Base-by-base conservation (phyloP, 2,888 invertebrate genomes). In the Mantis religiosa region DNA sequence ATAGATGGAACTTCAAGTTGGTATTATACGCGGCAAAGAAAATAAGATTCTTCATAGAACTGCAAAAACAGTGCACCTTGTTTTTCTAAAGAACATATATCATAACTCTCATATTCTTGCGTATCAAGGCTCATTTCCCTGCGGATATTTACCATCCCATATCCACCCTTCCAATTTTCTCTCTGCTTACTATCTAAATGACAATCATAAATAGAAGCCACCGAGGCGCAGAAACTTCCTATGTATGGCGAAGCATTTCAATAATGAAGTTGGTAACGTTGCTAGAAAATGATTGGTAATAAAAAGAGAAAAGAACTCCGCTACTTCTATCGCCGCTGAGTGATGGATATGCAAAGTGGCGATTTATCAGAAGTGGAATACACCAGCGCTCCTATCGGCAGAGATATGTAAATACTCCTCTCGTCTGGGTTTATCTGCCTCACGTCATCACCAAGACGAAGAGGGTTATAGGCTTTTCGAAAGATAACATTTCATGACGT, bases 331-430 rank as follows among this genome's bases (percentile, higher is more conserved):
- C 41, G 41, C 41, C 41, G 41, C 54, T 85, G 85, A 34, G 41
- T 47, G 85, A 85, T 85, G 85, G 41, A 28, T 85, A 85, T 85
- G 85, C 47, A 85, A 85, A 85, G 54, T 54, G 27, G 54, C 85
- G 85, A 85, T 85, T 85, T 85, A 85, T 85, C 85, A 85, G 28
- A 27, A 71, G 20, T 71, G 54, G 54, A 71, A 20, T 71, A 71
- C 20, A 71, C 54, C 20, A 71, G 54, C 54, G 54, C 54, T 71
- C 54, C 54, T 71, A 71, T 71, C 54, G 54, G 54, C 54, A 25
- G 54, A 71, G 54, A 71, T 71, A 71, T 71, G 54, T 71, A 71
- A 71, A 71, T 71, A 71, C 54, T 20, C 54, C 54, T 71, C 54
- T 71, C 54, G 54, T 71, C 41, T 71, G 54, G 25, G 54, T 71